These are phyloP conservation scores for Microtus ochrogaster DNA, from an alignment of 2,113 vertebrate genomes.

Conservation along the genomic window DNA sequence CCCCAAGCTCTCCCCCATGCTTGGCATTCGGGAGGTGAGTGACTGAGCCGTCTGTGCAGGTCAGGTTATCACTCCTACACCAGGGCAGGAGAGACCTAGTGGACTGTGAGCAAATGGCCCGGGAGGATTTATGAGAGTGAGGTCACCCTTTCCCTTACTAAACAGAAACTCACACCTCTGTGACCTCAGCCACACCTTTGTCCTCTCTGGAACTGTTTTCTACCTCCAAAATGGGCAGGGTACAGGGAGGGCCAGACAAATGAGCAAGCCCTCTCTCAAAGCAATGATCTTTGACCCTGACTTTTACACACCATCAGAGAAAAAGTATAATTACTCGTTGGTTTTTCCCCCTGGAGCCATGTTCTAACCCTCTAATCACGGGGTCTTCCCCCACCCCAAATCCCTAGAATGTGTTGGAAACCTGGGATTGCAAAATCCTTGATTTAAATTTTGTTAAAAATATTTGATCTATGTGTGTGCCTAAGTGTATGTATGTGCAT, in stretches of 20 bases:
- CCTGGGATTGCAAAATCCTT: not conserved
- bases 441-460: not conserved
- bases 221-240: not conserved
- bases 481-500: not conserved
- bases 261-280: not conserved
- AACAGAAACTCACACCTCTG: not conserved
- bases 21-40: not conserved
- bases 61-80: not conserved
- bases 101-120: not conserved
- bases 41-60: not conserved
- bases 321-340: not conserved
- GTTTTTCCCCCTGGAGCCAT: too few species aligned
- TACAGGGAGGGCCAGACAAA: not conserved
- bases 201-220: not conserved
- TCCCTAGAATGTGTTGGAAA: not conserved
- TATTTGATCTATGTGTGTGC: not conserved
- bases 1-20: not conserved
- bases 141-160: not conserved
- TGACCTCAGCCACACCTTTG: not conserved
- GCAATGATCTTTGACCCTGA: not conserved
- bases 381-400: not conserved
- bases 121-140: not conserved
- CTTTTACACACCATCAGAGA: constrained; percentile 33
- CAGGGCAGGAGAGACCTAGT: not conserved
- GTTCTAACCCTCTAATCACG: constrained; percentile 10